Percentiles rank a stretch among this genome's conserved stretches.
Evolutionary conservation across 2,113 vertebrate genomes (phyloP).

Genomic region (Diglossa brunneiventris): DNA sequence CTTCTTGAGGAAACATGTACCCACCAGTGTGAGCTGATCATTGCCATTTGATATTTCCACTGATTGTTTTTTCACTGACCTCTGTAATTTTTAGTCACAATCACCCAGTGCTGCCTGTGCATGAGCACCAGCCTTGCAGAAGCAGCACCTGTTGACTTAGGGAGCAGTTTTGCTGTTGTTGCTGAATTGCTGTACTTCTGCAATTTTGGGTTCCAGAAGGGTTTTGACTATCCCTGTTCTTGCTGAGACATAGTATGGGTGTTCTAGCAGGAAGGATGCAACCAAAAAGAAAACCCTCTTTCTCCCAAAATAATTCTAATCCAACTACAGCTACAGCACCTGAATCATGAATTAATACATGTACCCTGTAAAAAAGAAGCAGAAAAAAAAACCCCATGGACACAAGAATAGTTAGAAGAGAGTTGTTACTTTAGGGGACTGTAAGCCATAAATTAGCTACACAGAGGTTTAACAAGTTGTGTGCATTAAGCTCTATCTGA

Average conservation of each 20-base stretch:
- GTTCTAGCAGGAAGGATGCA: neutral
- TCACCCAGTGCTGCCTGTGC: neutral
- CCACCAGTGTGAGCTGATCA: neutral
- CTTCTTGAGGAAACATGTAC: neutral
- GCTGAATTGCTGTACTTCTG: neutral
- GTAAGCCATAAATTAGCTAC: neutral
- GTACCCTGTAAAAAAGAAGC: neutral
- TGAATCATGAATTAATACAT: neutral
- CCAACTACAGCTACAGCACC: neutral
- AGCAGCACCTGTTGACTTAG: neutral
- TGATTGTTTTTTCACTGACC: neutral
- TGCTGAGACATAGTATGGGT: neutral
- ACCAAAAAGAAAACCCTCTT: neutral
- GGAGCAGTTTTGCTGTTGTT: rapidly evolving
- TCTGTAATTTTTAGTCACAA: neutral
- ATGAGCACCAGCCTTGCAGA: neutral
- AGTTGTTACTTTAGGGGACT: neutral
- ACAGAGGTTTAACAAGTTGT: neutral
- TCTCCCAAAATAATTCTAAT: neutral
- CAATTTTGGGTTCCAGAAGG: neutral
- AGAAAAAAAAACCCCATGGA: neutral
- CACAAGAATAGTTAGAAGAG: neutral
- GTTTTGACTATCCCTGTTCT: neutral
- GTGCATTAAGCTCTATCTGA: neutral
- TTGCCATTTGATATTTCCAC: neutral